Conservation (phyloP, 2,113 vertebrate species). For the Poecile atricapillus region DNA sequence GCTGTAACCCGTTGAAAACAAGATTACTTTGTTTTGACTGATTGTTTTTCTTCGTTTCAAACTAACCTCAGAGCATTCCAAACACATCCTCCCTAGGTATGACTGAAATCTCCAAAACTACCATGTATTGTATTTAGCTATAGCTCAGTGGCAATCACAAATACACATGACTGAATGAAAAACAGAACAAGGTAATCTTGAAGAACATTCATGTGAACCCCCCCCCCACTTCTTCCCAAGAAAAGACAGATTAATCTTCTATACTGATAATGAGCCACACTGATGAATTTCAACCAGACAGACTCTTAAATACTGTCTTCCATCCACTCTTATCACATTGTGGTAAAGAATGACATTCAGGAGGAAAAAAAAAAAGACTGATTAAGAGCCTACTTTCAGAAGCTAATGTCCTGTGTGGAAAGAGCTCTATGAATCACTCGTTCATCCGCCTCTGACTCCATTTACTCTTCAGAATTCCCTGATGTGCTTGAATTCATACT, state of each 20-base stretch:
- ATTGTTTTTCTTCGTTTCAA: not conserved
- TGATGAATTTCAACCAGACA: not conserved
- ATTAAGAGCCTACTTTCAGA: constrained; percentile 25
- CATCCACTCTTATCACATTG: not conserved
- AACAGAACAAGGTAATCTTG: not conserved
- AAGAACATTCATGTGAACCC: not conserved
- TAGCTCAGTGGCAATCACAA: not conserved
- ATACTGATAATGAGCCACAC: not conserved
- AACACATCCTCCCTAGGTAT: not conserved
- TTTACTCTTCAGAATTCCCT: constrained; percentile 11
- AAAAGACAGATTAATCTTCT: not conserved
- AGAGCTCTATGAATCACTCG: not conserved
- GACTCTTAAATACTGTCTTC: not conserved
- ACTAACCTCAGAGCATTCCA: not conserved
- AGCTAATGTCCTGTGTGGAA: not conserved
- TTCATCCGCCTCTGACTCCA: not conserved
- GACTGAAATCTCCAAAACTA: not conserved
- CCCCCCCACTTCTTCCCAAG: not conserved
- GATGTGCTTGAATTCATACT: not conserved
- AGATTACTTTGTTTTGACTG: not conserved
- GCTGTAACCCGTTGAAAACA: not conserved
- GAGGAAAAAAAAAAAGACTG: not conserved
- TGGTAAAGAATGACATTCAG: not conserved
- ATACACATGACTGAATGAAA: not conserved
- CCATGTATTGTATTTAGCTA: not conserved